These are phyloP conservation scores for Alosa alosa DNA, from an alignment of 2,113 vertebrate genomes.

Conservation along the genomic window DNA sequence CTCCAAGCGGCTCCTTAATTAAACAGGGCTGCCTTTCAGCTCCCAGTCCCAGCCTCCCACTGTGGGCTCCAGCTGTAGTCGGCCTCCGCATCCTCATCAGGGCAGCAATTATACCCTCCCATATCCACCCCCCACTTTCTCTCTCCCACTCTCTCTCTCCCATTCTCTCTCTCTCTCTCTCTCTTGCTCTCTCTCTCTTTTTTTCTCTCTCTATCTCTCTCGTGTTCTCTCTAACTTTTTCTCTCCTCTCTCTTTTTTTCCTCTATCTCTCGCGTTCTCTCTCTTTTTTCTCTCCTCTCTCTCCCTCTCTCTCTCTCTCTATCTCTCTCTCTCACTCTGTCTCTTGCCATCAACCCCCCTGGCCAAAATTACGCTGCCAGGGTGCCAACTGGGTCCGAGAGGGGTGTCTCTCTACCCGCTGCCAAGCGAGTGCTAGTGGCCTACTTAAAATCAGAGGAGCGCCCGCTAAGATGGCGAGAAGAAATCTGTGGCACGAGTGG, in stretches of 20 bases:
- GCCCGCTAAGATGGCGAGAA: neutral
- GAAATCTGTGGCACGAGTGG: conserved; percentile 52
- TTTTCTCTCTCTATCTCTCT: neutral
- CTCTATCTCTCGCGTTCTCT: neutral
- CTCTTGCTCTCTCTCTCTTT: neutral
- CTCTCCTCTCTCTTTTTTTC: neutral
- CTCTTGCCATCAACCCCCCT: neutral
- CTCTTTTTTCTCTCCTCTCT: neutral
- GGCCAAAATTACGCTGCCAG: conserved; percentile 49
- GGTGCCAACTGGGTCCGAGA: conserved; percentile 45
- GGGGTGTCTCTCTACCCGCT: neutral
- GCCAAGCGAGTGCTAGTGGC: conserved; percentile 54
- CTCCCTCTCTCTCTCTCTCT: neutral
- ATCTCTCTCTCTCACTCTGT: neutral
- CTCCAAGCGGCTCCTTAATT: too few relatives aligned
- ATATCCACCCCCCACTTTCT: neutral
- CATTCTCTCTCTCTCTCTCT: neutral
- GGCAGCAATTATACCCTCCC: neutral
- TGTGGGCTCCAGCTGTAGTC: neutral
- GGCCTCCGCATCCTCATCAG: neutral
- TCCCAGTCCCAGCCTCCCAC: neutral
- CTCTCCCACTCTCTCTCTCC: neutral
- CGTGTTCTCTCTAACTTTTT: neutral
- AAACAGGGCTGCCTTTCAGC: conserved; percentile 7
- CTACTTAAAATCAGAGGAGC: conserved; percentile 58